Evolutionary conservation across 35 echinoderm and acorn worm genomes (phyloP).

Genomic region (Ptychodera flava): DNA sequence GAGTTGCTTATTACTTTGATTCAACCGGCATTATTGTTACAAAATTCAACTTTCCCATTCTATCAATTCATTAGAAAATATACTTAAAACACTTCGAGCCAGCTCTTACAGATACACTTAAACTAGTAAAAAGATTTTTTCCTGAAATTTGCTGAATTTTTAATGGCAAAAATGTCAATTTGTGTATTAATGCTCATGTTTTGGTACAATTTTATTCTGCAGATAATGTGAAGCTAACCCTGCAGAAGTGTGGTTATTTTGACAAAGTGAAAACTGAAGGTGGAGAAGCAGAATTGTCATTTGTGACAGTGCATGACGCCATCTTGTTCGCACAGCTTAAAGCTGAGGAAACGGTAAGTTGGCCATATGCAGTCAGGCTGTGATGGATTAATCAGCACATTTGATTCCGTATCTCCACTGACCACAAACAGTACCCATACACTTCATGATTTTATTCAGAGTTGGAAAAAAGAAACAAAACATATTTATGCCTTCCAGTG

Average conservation of each 20-base stretch:
- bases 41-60: neutral
- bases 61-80: neutral
- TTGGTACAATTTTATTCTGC: neutral
- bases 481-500: no score
- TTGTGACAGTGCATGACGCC: neutral
- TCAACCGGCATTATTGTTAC: neutral
- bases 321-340: no score
- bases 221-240: neutral
- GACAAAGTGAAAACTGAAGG: neutral
- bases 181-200: neutral
- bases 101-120: neutral
- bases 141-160: neutral
- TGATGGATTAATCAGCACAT: no score
- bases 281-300: neutral
- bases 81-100: neutral
- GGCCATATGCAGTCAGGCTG: no score
- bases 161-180: neutral
- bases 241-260: neutral
- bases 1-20: no score
- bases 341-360: no score
- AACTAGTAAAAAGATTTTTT: neutral
- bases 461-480: no score
- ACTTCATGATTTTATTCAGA: no score
- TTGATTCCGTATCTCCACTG: no score
- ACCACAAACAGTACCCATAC: no score